phyloP scores from a whole-genome alignment of 2,113 vertebrate species.

The Oryzias woworae region DNA sequence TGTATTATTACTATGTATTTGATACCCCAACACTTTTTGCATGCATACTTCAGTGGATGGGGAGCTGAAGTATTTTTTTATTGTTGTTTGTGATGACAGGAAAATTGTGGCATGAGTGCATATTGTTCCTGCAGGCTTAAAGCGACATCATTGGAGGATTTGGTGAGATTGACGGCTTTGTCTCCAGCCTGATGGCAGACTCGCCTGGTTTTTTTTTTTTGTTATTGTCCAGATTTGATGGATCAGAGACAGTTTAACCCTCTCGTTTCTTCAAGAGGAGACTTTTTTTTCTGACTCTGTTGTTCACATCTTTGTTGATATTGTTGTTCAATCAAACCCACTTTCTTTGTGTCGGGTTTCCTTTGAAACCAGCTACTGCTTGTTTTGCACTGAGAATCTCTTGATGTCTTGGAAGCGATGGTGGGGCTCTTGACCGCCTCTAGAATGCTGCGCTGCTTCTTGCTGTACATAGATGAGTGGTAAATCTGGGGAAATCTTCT shows the following conservation, averaged over 20 bases:
- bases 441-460: constrained; percentile 36
- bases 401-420: constrained; percentile 42
- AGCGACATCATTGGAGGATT: constrained; percentile 16
- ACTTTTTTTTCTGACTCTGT: constrained; percentile 35
- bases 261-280: constrained; percentile 34
- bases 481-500: constrained; percentile 40
- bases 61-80: constrained; percentile 50
- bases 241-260: constrained; percentile 34
- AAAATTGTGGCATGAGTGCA: constrained; percentile 35
- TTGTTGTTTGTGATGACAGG: constrained; percentile 49
- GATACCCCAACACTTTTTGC: constrained; percentile 76
- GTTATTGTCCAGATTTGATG: constrained; percentile 28
- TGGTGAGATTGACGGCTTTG: constrained; percentile 1
- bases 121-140: constrained; percentile 31
- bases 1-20: constrained; percentile 77
- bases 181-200: constrained; percentile 22
- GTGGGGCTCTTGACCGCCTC: constrained; percentile 13
- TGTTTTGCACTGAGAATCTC: constrained; percentile 70
- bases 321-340: constrained; percentile 35
- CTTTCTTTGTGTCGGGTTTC: constrained; percentile 42
- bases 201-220: constrained; percentile 5
- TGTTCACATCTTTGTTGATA: constrained; percentile 36
- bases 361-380: constrained; percentile 50
- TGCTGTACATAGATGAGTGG: constrained; percentile 56
- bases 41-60: constrained; percentile 71